Conservation (phyloP, 2,888 invertebrate genomes). For the Cancer borealis region DNA sequence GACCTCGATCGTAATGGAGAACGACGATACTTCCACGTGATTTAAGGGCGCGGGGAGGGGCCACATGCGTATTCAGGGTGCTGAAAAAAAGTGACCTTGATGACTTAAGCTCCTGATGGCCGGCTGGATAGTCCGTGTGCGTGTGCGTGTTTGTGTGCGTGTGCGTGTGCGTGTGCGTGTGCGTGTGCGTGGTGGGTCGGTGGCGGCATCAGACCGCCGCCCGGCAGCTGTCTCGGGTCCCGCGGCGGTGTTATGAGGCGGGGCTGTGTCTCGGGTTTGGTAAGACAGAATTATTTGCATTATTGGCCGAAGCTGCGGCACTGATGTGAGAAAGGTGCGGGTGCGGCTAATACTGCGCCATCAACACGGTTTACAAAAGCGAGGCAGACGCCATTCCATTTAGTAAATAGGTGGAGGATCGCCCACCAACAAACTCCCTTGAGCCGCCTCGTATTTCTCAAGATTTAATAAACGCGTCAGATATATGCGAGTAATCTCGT, state of each 20-base stretch:
- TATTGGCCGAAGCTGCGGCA: not conserved
- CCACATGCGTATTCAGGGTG: not conserved
- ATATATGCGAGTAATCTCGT: slow-evolving; percentile 6
- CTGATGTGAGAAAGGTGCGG: not conserved
- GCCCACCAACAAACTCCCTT: slow-evolving; percentile 33
- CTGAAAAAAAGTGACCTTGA: not conserved
- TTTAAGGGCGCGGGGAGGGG: not conserved
- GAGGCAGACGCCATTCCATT: slow-evolving; percentile 35
- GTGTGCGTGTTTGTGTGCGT: not conserved
- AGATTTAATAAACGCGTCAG: slow-evolving; percentile 34
- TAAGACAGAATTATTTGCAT: not conserved
- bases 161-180: not conserved
- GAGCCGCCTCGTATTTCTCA: slow-evolving; percentile 15
- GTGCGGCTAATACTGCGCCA: slow-evolving; percentile 24
- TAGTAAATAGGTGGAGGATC: slow-evolving; percentile 16
- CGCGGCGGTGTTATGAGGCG: not conserved
- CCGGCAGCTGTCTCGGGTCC: slow-evolving; percentile 10
- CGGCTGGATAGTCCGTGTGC: not conserved
- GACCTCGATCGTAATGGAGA: not conserved
- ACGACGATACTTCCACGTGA: not conserved
- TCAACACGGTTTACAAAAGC: slow-evolving; percentile 45
- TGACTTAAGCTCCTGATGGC: not conserved
- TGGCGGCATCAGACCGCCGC: not conserved
- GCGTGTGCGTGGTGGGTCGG: not conserved
- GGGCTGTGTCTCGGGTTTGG: not conserved